phyloP scores from a whole-genome alignment of 2,888 invertebrate genomes.

The Plutella xylostella region DNA sequence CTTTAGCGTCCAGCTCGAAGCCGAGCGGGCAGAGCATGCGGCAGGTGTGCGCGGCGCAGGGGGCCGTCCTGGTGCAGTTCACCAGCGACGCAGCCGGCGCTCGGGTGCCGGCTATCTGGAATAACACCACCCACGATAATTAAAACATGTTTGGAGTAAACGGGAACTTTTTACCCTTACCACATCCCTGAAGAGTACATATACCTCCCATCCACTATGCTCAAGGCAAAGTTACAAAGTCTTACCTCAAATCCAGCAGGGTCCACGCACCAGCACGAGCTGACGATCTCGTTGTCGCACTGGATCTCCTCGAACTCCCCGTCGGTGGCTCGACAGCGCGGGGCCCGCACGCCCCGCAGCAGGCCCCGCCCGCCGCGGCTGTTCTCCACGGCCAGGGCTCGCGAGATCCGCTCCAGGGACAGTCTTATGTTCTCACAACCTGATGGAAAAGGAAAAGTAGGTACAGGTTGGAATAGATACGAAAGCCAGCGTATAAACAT shows the following conservation, averaged over 20 bases:
- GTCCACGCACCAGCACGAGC: conserved; percentile 88
- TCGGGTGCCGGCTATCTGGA: conserved; percentile 76
- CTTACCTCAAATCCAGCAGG: conserved; percentile 78
- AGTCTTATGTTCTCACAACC: conserved; percentile 58
- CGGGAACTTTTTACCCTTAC: not conserved
- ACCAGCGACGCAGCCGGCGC: conserved; percentile 73
- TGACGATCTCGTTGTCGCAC: conserved; percentile 78
- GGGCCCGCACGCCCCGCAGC: conserved; percentile 73
- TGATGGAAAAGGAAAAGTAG: conserved; percentile 19
- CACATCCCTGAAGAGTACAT: too few relatives aligned
- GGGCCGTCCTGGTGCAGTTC: conserved; percentile 76
- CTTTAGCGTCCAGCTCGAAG: conserved; percentile 76
- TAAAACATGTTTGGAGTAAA: not conserved
- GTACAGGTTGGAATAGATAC: not conserved
- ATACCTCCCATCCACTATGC: too few relatives aligned
- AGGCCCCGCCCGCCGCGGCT: conserved; percentile 73
- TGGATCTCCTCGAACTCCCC: conserved; percentile 84
- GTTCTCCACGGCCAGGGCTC: conserved; percentile 55
- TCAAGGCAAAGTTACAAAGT: too few relatives aligned
- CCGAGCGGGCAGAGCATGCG: conserved; percentile 90
- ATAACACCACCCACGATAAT: not conserved
- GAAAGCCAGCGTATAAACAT: not conserved
- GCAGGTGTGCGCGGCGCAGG: conserved; percentile 84
- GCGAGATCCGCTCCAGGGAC: conserved; percentile 54
- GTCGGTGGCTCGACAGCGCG: conserved; percentile 77